Evolutionary conservation across 2,113 vertebrate genomes (phyloP), one percentile per base, ranked within the genome.

Genomic region (Indicator indicator): DNA sequence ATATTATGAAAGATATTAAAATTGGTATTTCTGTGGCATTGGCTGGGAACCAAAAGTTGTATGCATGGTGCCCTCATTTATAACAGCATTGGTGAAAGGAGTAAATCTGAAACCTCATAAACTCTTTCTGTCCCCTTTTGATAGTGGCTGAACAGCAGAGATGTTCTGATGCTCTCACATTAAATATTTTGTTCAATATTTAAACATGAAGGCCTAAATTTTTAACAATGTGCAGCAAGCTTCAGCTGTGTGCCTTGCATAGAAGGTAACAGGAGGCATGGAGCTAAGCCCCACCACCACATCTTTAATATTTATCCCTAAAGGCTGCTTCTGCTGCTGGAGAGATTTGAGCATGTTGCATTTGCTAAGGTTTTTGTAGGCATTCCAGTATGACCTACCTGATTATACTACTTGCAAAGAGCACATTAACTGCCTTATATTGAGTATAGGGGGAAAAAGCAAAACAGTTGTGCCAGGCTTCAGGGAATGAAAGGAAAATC

Each of bases 141-240:
- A n/a, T 72, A 68, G 48, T 46, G 27, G 11, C 15, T 92, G 60
- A 95, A 83, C 16, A 78, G 50, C 48, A 65, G 86, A 83, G 56
- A 33, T 50, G 32, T 50, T 69, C 24, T 48, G 44, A 54, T 78
- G 44, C 58, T 94, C 69, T 88, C 69, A 50, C 14, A 62, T 83
- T 69, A 88, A 94, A 83, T 14, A 50, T 86, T 95, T 95, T 95
- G 76, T 93, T 95, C 76, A 95, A 88, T 94, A 96, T 95, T 96
- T 96, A 95, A 96, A 95, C 65, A 90, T 64, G 26, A 81, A 74
- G 85, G 38, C 20, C 79, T 96, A 91, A 74, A 94, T 96, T 96
- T 96, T 93, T 94, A 88, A 95, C 85, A 32, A 1, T 9, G 44
- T 81, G 85, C 21, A 65, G 85, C 74, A 91, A 86, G 52, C 36